phyloP scores from a whole-genome alignment of 2,113 vertebrate species.

The Morone chrysops region DNA sequence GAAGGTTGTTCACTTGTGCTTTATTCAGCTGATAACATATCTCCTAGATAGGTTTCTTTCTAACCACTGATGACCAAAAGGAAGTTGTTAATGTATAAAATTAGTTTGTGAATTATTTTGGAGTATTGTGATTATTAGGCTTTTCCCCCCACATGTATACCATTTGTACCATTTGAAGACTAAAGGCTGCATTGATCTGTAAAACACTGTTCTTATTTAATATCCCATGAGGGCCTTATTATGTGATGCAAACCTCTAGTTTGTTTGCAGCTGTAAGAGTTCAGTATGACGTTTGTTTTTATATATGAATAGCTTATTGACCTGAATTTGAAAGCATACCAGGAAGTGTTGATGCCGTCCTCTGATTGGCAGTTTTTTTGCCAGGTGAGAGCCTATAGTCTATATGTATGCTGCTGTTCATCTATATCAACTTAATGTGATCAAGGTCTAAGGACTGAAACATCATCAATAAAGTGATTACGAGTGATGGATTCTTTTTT shows the following conservation, averaged over 20 bases:
- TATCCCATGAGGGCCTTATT: not conserved
- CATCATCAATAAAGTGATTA: not conserved
- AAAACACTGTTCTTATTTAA: not conserved
- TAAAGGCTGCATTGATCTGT: too few relatives aligned
- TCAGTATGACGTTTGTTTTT: not conserved
- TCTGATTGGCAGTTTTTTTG: not conserved
- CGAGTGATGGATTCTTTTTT: not conserved
- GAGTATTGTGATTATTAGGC: too few relatives aligned
- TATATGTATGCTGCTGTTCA: too few relatives aligned
- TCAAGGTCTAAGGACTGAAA: not conserved
- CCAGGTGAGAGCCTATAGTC: not conserved
- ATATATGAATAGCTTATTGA: not conserved
- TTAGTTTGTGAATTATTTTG: too few relatives aligned
- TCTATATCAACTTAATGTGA: not conserved
- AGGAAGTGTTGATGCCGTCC: not conserved
- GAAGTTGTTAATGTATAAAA: too few relatives aligned
- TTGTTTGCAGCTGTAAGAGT: not conserved
- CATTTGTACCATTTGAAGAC: too few relatives aligned
- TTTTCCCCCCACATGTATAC: too few relatives aligned
- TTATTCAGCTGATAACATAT: not conserved
- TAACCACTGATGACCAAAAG: not conserved
- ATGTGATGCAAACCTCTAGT: too few relatives aligned
- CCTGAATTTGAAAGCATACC: too few relatives aligned
- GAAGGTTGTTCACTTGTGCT: not conserved
- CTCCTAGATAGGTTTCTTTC: not conserved